Conservation (phyloP, 2,888 invertebrate genomes). For the Drosophila pegasa region DNA sequence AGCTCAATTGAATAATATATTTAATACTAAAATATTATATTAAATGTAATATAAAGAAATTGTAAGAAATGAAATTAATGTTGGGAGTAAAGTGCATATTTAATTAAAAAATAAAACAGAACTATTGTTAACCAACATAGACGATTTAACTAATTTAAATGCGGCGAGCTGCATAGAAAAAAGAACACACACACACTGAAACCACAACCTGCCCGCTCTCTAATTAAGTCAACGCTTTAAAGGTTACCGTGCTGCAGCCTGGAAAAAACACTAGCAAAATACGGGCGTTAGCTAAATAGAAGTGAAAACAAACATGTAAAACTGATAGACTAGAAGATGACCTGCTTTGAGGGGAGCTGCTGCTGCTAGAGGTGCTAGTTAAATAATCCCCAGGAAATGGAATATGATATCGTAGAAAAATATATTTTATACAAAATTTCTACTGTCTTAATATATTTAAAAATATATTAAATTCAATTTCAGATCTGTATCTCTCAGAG, state of each 20-base stretch:
- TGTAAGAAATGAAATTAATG: too few relatives aligned
- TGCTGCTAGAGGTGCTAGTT: too few relatives aligned
- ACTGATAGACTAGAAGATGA: not conserved
- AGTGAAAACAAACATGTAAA: conserved; percentile 4
- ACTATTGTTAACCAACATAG: conserved; percentile 1
- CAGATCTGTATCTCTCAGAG: too few relatives aligned
- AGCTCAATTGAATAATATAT: too few relatives aligned
- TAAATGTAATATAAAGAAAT: too few relatives aligned
- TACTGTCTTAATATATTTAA: too few relatives aligned
- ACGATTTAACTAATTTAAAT: conserved; percentile 1
- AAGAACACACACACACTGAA: conserved; percentile 1
- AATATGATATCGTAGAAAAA: too few relatives aligned
- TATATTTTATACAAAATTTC: too few relatives aligned
- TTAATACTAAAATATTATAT: too few relatives aligned
- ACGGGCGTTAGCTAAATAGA: conserved; percentile 11
- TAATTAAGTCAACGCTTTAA: conserved; percentile 64
- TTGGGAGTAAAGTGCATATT: too few relatives aligned
- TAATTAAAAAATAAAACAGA: not conserved
- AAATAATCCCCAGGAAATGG: too few relatives aligned
- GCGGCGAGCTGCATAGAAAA: not conserved
- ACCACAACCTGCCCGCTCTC: conserved; percentile 5
- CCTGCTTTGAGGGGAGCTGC: not conserved
- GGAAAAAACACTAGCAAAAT: conserved; percentile 27
- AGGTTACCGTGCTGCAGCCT: conserved; percentile 49
- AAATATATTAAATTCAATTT: too few relatives aligned